phyloP scores from a whole-genome alignment of 2,113 vertebrate genomes.

The Equus przewalskii region DNA sequence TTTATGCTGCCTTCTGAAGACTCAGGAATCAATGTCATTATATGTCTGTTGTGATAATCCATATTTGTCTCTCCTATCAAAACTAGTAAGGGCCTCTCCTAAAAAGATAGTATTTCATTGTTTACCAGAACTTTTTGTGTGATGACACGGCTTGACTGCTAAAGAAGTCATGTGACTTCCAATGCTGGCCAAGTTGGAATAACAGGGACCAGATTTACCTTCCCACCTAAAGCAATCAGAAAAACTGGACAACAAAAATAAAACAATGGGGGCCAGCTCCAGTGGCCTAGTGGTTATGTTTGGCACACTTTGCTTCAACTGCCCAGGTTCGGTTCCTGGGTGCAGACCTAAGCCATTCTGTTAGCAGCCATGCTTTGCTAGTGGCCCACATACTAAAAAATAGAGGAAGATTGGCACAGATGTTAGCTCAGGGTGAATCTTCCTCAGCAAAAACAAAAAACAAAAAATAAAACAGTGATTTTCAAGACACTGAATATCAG shows the following conservation, averaged over 20 bases:
- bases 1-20: background rate
- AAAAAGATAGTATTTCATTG: background rate
- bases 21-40: background rate
- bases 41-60: background rate
- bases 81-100: background rate
- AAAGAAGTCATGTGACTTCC: background rate
- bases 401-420: too few relatives aligned
- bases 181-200: background rate
- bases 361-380: too few relatives aligned
- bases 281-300: too few relatives aligned
- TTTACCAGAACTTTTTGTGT: background rate
- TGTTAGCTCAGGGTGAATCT: too few relatives aligned
- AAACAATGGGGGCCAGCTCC: background rate
- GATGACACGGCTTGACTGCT: background rate
- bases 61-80: background rate
- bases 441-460: too few relatives aligned
- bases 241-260: background rate
- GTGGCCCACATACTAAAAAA: too few relatives aligned
- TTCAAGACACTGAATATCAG: background rate
- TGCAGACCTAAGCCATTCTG: too few relatives aligned
- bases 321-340: too few relatives aligned
- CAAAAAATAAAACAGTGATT: background rate
- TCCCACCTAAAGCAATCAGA: background rate
- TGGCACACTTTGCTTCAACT: too few relatives aligned
- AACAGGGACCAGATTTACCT: background rate